Evolutionary conservation across 92 coral and sea anemone species (phyloP).

Genomic region (Isaurus tuberculatus): DNA sequence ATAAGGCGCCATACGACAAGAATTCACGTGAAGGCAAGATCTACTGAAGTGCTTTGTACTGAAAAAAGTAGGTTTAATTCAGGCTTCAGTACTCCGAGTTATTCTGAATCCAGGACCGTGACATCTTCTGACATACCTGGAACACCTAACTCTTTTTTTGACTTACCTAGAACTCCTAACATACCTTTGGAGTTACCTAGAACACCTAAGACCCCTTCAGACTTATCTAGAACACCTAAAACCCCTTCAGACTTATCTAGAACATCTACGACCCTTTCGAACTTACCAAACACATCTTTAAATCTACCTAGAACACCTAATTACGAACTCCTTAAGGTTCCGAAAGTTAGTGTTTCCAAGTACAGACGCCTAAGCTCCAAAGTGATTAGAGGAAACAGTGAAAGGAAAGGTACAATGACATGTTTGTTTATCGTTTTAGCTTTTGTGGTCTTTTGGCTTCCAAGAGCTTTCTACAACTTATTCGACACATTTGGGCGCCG

Average conservation of each 20-base stretch:
- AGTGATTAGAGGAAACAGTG: not conserved
- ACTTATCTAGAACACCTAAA: not conserved
- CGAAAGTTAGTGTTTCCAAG: not conserved
- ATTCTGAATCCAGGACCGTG: not conserved
- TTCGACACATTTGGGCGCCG: constrained; percentile 13
- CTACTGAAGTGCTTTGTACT: not conserved
- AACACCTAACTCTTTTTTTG: not conserved
- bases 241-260: not conserved
- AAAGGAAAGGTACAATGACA: constrained; percentile 37
- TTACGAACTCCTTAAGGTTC: constrained; percentile 18
- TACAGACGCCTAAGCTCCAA: not conserved
- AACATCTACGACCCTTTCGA: too few species aligned
- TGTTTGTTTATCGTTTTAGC: constrained; percentile 32
- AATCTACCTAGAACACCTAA: not conserved
- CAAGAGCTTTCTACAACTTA: constrained; percentile 36
- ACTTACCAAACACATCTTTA: too few species aligned
- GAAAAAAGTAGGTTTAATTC: constrained; percentile 1
- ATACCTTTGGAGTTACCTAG: not conserved
- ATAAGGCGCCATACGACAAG: constrained; percentile 11
- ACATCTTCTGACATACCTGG: not conserved
- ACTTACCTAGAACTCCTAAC: not conserved
- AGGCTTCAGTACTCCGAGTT: not conserved
- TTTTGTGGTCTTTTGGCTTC: constrained; percentile 40
- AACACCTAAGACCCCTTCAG: not conserved
- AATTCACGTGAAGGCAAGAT: not conserved